Conservation (phyloP, 2,888 invertebrate genomes). For the Stomorhina lunata region DNA sequence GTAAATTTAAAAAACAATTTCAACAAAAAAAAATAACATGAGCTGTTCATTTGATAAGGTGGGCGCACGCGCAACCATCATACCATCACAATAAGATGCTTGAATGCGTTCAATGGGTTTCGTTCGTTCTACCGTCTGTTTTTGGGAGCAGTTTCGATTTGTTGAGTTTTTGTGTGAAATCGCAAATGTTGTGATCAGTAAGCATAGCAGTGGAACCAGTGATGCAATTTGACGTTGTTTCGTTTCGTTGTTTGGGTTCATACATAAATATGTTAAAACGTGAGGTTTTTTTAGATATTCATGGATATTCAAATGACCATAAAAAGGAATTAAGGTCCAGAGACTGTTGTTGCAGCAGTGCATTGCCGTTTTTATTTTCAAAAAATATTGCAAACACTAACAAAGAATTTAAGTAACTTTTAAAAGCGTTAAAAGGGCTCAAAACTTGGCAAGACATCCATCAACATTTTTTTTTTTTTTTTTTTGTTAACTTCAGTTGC, state of each 20-base stretch:
- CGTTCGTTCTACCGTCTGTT: conserved; percentile 59
- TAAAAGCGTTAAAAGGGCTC: conserved; percentile 52
- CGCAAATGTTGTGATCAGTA: conserved; percentile 59
- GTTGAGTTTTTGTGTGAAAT: conserved; percentile 50
- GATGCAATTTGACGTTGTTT: conserved; percentile 58
- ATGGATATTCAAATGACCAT: conserved; percentile 80
- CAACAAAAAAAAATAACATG: conserved; percentile 2
- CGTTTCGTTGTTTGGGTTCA: too few species aligned
- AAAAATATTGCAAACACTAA: background rate
- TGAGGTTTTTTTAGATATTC: conserved; percentile 64
- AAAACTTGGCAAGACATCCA: conserved; percentile 42
- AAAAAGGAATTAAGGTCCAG: conserved; percentile 80
- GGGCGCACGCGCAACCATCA: conserved; percentile 60
- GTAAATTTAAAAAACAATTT: background rate
- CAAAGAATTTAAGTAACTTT: background rate
- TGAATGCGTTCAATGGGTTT: conserved; percentile 57
- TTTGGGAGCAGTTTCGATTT: conserved; percentile 63
- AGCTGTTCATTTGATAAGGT: conserved; percentile 25
- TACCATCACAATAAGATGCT: conserved; percentile 61
- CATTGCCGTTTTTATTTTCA: too few species aligned
- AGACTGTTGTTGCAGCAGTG: conserved; percentile 73
- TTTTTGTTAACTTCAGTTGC: conserved; percentile 41
- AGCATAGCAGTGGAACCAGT: conserved; percentile 64
- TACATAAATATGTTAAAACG: conserved; percentile 72
- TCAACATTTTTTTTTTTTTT: conserved; percentile 35